Conservation (phyloP, 53 echinoderm and acorn worm species). For the Arbacia lixula region DNA sequence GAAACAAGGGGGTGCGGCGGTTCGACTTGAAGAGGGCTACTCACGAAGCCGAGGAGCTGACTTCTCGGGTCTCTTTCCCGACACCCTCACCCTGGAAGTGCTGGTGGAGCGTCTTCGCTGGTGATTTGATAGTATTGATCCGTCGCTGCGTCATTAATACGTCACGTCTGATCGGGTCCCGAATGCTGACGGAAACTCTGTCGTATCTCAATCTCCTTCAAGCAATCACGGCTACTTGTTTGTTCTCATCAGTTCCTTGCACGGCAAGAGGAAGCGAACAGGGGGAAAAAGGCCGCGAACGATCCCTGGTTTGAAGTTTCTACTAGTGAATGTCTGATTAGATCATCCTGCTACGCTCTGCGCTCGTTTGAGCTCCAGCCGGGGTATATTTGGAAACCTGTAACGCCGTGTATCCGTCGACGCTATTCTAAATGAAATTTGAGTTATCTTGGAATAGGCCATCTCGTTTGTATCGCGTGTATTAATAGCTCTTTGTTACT, state of each 20-base stretch:
- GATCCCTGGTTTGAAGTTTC: no score
- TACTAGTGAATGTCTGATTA: no score
- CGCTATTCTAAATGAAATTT: conserved; percentile 4
- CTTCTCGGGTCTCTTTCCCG: no score
- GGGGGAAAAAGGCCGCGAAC: no score
- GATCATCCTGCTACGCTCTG: no score
- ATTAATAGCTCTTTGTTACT: no score
- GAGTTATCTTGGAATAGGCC: conserved; percentile 1
- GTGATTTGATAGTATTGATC: conserved; percentile 52
- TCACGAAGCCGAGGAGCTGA: conserved; percentile 1
- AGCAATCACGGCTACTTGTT: conserved; percentile 16
- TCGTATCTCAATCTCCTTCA: not conserved
- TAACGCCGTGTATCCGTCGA: not conserved
- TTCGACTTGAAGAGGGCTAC: conserved; percentile 36
- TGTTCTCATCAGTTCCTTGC: conserved; percentile 31
- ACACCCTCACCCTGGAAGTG: no score
- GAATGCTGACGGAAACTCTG: conserved; percentile 6
- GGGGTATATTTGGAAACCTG: not conserved
- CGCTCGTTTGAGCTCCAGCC: no score
- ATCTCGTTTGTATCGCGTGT: no score
- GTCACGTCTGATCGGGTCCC: conserved; percentile 17
- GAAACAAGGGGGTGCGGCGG: no score
- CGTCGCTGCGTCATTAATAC: conserved; percentile 46
- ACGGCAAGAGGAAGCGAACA: not conserved
- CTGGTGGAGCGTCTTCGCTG: not conserved